Evolutionary conservation across 1,140 invertebrate genomes (phyloP).

Genomic region (Aphis craccivora): DNA sequence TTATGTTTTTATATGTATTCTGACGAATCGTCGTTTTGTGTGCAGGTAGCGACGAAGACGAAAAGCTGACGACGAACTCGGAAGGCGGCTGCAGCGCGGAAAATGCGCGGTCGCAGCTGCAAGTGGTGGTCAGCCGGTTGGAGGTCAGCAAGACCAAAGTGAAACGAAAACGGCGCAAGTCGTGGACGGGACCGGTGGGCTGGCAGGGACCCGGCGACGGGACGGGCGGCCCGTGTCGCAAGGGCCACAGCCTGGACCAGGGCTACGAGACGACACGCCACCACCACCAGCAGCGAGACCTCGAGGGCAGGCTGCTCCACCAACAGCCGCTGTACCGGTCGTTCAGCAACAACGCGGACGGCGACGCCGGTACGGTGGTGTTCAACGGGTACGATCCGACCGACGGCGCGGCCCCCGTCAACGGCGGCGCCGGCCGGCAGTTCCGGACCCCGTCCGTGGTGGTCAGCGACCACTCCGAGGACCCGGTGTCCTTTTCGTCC

Average conservation of each 20-base stretch:
- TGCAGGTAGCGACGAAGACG: constrained; percentile 3
- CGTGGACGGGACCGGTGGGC: constrained; percentile 59
- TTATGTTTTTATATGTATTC: neutral
- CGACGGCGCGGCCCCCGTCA: constrained; percentile 51
- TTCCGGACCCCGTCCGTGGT: constrained; percentile 82
- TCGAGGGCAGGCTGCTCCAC: neutral
- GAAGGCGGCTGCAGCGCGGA: neutral
- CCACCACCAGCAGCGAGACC: neutral
- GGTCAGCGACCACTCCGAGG: constrained; percentile 83
- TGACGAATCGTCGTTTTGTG: neutral
- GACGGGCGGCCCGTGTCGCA: constrained; percentile 1
- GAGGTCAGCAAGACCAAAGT: constrained; percentile 32
- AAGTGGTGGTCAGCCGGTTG: constrained; percentile 17
- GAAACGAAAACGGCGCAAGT: constrained; percentile 59
- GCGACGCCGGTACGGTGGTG: neutral
- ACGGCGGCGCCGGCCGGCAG: constrained; percentile 61
- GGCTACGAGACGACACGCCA: constrained; percentile 26
- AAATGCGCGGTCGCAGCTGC: too few relatives aligned
- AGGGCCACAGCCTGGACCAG: constrained; percentile 59
- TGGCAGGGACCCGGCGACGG: neutral
- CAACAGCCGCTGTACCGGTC: neutral
- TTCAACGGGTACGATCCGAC: neutral
- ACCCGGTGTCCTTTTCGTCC: constrained; percentile 64
- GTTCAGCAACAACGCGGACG: neutral
- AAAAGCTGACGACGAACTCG: neutral